A percentile compares a stretch with the other conserved stretches of the same genome.
phyloP scores from a whole-genome alignment of 53 echinoderm and acorn worm species.

The Paracentrotus lividus region DNA sequence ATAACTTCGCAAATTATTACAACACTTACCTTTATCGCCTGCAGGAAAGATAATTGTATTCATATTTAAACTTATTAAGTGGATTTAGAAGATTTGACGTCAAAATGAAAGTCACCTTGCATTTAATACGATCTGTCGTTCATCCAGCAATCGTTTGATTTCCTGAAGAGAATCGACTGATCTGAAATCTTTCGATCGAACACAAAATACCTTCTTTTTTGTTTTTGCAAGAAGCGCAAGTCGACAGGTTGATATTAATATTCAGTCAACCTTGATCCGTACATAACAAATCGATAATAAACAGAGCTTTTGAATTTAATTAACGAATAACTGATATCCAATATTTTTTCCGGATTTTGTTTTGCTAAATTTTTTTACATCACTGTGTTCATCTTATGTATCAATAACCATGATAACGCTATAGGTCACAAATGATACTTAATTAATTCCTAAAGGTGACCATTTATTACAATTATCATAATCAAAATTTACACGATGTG shows the following conservation, averaged over 20 bases:
- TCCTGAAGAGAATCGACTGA: neutral
- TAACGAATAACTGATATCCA: no score
- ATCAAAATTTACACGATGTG: no score
- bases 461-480: no score
- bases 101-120: neutral
- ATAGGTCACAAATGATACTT: no score
- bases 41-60: constrained; percentile 23
- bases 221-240: neutral
- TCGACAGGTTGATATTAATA: constrained; percentile 38
- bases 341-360: no score
- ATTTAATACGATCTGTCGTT: neutral
- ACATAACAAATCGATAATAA: neutral
- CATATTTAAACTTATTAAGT: neutral
- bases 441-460: no score
- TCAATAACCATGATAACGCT: neutral
- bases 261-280: neutral
- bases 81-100: constrained; percentile 16
- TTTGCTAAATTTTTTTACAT: no score
- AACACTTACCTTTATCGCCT: neutral
- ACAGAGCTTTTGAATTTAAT: no score
- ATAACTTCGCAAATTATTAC: neutral
- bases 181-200: no score
- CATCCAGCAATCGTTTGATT: neutral
- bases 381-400: no score
- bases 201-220: no score